Conservation (phyloP, 2,797 vertebrate species). For the Rhyacichthys aspro region DNA sequence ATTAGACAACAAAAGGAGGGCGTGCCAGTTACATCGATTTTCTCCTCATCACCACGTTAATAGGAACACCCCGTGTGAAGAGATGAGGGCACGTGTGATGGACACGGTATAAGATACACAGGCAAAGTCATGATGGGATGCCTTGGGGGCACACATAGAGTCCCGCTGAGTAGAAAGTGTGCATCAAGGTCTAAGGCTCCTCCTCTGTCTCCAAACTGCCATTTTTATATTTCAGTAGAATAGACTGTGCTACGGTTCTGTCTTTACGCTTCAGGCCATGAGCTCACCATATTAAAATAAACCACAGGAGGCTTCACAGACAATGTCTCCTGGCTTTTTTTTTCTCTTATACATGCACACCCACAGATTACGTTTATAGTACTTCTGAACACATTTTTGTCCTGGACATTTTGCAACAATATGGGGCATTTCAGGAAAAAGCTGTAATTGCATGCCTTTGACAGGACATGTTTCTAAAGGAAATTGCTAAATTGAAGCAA, state of each 20-base stretch:
- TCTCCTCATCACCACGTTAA: conserved; percentile 15
- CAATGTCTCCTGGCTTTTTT: conserved; percentile 23
- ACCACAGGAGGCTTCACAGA: conserved; percentile 32
- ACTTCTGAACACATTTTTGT: not conserved
- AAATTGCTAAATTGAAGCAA: not conserved
- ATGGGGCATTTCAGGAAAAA: conserved; percentile 12
- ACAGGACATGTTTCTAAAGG: not conserved
- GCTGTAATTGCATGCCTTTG: conserved; percentile 4
- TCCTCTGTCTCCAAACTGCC: conserved; percentile 39
- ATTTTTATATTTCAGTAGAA: conserved; percentile 22
- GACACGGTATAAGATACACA: conserved; percentile 21
- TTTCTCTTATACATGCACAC: conserved; percentile 10
- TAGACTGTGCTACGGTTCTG: conserved; percentile 21
- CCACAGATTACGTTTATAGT: conserved; percentile 30
- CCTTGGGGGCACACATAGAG: conserved; percentile 28
- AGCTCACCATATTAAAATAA: conserved; percentile 40
- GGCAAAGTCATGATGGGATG: conserved; percentile 33
- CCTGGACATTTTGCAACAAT: conserved; percentile 7
- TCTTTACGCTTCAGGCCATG: conserved; percentile 37
- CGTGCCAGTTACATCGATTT: not conserved
- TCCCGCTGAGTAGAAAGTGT: conserved; percentile 47
- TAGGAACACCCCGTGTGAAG: conserved; percentile 14
- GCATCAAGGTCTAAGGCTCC: conserved; percentile 20
- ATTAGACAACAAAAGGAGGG: not conserved
- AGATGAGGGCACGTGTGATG: conserved; percentile 6